Evolutionary conservation across 1,140 invertebrate genomes (phyloP), one percentile per base, ranked within the genome.

Genomic region (Bombus soroeensis): DNA sequence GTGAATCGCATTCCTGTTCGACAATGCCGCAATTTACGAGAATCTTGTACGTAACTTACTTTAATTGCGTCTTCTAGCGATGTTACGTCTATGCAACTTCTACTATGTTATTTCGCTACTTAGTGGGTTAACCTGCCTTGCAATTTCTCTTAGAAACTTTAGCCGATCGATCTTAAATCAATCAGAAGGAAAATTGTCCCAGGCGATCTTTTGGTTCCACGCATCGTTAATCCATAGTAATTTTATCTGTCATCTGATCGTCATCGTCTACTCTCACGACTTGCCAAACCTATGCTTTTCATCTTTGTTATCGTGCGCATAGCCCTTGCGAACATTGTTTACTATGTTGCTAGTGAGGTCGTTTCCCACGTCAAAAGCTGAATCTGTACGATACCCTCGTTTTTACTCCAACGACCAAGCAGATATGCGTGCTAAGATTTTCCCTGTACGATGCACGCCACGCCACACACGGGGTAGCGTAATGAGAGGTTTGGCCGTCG

Each of bases 361-460:
- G 57, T 76, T 88, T 88, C 76, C 76, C 87, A 83, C 80, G 80
- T 89, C 25, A 53, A 53, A 62, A 70, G 80, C 53, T 28, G 28
- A 72, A 59, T 18, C 13, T 2, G 28, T 64, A 34, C 43, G 34
- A 75, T 41, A 77, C 5, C 3, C 57, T 34, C 12, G 37, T 70
- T 78, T 83, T 39, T 64, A 72, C 18, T 76, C 57, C 78, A 53
- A 64, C 66, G 5, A 41, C 2, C n/a, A 25, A n/a, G n/a, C 22
- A 80, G 32, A 71, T 71, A 85, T 88, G 64, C 79, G 75, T 86
- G 83, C 57, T 1, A 72, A 43, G 34, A 41, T 86, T 86, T 80
- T 86, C 79, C 37, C 12, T 64, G 18, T n/a, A 74, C 39, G 32
- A 5, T 43, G n/a, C 76, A 81, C 73, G 70, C 41, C 83, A 88